phyloP scores from a whole-genome alignment of 2,113 vertebrate genomes.

The Cyphomyrus discorhynchus region DNA sequence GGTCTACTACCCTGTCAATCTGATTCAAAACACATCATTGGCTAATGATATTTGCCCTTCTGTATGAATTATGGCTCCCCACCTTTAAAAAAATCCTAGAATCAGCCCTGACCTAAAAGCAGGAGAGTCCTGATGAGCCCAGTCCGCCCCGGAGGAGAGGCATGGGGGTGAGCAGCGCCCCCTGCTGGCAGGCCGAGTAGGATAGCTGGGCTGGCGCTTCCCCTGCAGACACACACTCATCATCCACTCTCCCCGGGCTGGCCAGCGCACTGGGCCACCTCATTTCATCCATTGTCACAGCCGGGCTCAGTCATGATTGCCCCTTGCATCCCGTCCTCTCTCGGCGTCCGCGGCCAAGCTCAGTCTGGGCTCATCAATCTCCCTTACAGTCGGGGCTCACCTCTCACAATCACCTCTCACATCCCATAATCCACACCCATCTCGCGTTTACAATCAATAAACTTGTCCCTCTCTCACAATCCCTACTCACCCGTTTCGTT shows the following conservation, averaged over 20 bases:
- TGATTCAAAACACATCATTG: not conserved
- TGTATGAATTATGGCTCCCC: not conserved
- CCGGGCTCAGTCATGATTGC: not conserved
- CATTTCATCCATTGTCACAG: not conserved
- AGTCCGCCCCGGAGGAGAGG: not conserved
- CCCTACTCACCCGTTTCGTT: not conserved
- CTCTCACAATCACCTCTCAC: constrained; percentile 1
- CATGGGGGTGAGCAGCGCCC: constrained; percentile 7
- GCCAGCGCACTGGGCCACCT: not conserved
- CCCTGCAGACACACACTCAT: constrained; percentile 24
- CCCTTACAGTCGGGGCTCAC: not conserved
- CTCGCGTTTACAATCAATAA: not conserved
- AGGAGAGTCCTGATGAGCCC: not conserved
- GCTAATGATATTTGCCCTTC: not conserved
- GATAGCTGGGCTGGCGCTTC: constrained; percentile 21
- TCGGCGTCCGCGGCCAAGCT: not conserved
- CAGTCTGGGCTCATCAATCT: not conserved
- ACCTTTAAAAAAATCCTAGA: not conserved
- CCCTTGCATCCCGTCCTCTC: not conserved
- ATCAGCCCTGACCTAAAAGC: not conserved
- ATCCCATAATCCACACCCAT: not conserved
- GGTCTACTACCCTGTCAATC: too few species aligned
- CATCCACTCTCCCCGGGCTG: constrained; percentile 12
- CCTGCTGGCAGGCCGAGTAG: not conserved
- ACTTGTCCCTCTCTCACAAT: not conserved